These are phyloP conservation scores for Zosterops japonicus DNA, from an alignment of 2,113 vertebrate species.

Conservation along the genomic window DNA sequence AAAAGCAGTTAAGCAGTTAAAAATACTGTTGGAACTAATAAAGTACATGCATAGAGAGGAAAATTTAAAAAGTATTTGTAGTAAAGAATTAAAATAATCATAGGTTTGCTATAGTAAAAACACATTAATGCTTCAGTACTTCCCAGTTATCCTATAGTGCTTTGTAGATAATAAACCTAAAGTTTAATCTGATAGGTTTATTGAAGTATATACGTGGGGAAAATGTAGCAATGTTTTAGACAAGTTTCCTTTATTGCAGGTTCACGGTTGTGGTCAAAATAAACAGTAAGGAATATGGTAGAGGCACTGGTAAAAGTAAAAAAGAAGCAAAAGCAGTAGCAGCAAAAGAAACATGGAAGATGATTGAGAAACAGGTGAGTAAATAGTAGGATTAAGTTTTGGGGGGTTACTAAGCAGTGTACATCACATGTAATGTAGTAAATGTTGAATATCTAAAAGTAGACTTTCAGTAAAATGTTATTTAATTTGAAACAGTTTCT, in stretches of 20 bases:
- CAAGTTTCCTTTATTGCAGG: conserved; percentile 58
- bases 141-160: not conserved
- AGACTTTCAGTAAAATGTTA: not conserved
- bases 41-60: not conserved
- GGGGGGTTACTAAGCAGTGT: not conserved
- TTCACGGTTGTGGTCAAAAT: conserved; percentile 63
- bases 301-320: conserved; percentile 61
- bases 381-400: not conserved
- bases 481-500: not conserved
- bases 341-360: conserved; percentile 32
- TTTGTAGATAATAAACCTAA: not conserved
- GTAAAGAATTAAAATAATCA: not conserved
- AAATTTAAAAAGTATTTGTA: not conserved
- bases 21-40: not conserved
- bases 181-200: not conserved
- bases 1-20: not conserved
- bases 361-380: conserved; percentile 34
- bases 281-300: not conserved
- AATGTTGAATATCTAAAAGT: not conserved
- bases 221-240: not conserved
- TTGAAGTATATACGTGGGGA: not conserved
- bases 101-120: not conserved
- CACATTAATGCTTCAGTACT: not conserved
- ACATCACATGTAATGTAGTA: not conserved
- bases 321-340: conserved; percentile 69